Percentiles rank a stretch among this genome's conserved stretches.
phyloP scores from a whole-genome alignment of 2,113 vertebrate genomes.

The Isurus oxyrinchus region DNA sequence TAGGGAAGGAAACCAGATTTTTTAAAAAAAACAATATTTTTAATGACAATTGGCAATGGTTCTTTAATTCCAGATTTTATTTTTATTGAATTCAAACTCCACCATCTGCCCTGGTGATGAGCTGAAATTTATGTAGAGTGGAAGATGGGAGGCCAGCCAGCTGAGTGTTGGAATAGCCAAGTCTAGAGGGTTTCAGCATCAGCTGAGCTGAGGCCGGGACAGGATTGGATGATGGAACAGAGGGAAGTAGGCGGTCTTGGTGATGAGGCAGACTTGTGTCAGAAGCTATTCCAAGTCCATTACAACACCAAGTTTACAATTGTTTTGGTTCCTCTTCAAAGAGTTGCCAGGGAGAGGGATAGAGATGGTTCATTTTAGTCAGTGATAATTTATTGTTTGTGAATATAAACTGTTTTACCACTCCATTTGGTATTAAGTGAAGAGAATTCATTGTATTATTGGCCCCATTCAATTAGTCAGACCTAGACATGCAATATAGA shows the following conservation, averaged over 20 bases:
- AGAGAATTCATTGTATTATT: neutral
- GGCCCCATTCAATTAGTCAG: neutral
- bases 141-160: neutral
- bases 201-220: neutral
- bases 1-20: no score
- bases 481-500: neutral
- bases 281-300: neutral
- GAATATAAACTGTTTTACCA: neutral
- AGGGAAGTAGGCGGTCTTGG: neutral
- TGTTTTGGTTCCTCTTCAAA: neutral
- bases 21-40: no score
- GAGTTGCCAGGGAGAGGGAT: neutral
- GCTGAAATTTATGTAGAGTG: neutral
- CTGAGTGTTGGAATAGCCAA: neutral
- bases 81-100: no score
- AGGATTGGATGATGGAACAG: neutral
- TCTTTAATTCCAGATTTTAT: no score
- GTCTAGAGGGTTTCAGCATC: neutral
- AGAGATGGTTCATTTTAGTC: neutral
- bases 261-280: neutral
- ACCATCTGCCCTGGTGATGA: no score
- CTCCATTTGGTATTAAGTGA: neutral
- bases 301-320: neutral
- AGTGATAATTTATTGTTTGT: neutral
- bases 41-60: no score